Conservation (phyloP, 2,888 invertebrate genomes). For the Coelopa pilipes region DNA sequence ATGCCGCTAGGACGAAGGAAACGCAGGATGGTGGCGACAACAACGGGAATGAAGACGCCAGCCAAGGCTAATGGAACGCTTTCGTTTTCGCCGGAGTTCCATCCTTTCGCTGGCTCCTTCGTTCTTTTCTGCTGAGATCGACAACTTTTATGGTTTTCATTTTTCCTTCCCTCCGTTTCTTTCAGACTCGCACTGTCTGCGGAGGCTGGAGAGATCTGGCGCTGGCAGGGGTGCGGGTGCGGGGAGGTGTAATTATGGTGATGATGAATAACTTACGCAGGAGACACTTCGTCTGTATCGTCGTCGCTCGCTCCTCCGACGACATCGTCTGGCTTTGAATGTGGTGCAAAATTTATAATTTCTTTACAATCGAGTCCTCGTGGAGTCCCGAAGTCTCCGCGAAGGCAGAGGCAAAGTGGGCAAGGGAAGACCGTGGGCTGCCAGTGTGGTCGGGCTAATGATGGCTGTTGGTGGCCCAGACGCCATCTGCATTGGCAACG, state of each 20-base stretch:
- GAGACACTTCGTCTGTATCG: constrained; percentile 30
- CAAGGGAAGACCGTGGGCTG: background rate
- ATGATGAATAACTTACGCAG: constrained; percentile 60
- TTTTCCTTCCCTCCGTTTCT: constrained; percentile 17
- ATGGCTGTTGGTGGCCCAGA: background rate
- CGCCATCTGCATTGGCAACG: no score
- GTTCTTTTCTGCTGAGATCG: background rate
- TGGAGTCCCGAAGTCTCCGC: background rate
- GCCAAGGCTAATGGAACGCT: constrained; percentile 23
- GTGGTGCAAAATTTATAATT: constrained; percentile 37
- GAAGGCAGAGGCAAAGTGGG: background rate
- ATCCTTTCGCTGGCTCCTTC: constrained; percentile 29
- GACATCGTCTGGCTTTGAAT: constrained; percentile 24
- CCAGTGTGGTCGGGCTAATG: constrained; percentile 17
- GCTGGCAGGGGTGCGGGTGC: background rate
- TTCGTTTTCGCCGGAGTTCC: constrained; percentile 27
- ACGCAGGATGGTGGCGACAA: background rate
- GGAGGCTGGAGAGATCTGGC: no score
- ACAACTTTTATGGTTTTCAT: constrained; percentile 9
- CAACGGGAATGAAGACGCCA: no score
- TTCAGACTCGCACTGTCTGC: no score
- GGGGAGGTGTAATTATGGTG: constrained; percentile 57
- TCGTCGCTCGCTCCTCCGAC: background rate
- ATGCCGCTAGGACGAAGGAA: no score
- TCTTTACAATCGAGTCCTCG: constrained; percentile 32